Base-by-base conservation (phyloP, 1,140 invertebrate species). In the Drosophila cardini region DNA sequence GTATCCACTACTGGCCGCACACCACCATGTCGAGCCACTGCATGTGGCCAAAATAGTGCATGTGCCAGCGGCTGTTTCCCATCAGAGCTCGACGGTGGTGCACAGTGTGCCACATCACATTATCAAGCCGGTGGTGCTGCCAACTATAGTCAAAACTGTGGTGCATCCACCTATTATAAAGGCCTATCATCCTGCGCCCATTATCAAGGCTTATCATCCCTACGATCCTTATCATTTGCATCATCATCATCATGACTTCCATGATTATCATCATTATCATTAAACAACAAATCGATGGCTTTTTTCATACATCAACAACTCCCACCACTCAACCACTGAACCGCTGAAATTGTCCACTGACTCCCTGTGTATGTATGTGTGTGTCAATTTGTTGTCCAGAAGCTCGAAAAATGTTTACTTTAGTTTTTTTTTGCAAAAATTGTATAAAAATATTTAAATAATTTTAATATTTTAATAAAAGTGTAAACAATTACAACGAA, bases 21-120 rank as follows among this genome's bases (percentile, higher is more conserved):
- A 84, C 46, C 84, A 90, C 18, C 82, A 91, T 52, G 77, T 89
- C 30, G 90, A 91, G 26, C 90, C 90, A 0, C 56, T 91, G 42
- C 90, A 91, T 69, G 76, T 90, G 48, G 84, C 90, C 50, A 84
- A 91, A 38, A 79, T 83, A 7, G 78, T 90, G 11, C 86, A 93
- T 26, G 75, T 92, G 40, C 91, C 92, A 2, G 91, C 93, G 0
- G 92, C 91, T 30, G 90, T 94, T 1, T 93, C 93, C 36, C 93
- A 94, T 74, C 93, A 93, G 63, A 93, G 93, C 36, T 93, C 90
- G n/a, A 91, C 91, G 13, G 80, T 92, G 62, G 87, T 92, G 63
- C 91, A 92, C 68, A 85, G 75, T 34, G 79, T 89, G 30, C 90
- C 90, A 4, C 85, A 90, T 72, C 80, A 89, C 55, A 90, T 91